A percentile compares a stretch with the other conserved stretches of the same genome.
These are phyloP conservation scores for Platerodrilus igneus DNA, from an alignment of 2,888 invertebrate genomes.

Conservation along the genomic window DNA sequence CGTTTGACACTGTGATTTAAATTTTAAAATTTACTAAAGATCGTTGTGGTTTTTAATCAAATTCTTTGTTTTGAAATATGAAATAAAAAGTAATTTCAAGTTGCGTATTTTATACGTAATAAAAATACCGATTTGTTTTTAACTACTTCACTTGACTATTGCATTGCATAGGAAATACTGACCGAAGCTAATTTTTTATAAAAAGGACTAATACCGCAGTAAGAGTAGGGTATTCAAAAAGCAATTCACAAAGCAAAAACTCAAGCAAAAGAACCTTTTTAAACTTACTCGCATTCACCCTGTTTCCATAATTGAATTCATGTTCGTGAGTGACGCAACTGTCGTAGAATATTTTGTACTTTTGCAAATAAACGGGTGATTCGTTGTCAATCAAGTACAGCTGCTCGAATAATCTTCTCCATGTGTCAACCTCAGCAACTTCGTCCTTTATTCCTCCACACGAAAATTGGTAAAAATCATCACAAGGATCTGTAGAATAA, in stretches of 20 bases:
- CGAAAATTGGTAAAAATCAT: conserved; percentile 37
- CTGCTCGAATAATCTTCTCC: conserved; percentile 22
- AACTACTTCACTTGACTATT: no score
- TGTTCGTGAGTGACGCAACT: conserved; percentile 33
- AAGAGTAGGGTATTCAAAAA: conserved; percentile 1
- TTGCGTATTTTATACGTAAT: no score
- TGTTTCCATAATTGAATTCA: conserved; percentile 28
- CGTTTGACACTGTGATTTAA: no score
- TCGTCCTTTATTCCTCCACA: conserved; percentile 30
- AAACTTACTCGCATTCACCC: conserved; percentile 30
- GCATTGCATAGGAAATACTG: no score
- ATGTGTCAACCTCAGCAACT: conserved; percentile 21
- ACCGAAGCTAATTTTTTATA: no score
- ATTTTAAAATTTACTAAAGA: no score
- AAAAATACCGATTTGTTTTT: no score
- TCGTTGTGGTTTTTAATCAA: no score
- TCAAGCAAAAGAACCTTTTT: no score
- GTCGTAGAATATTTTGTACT: conserved; percentile 31
- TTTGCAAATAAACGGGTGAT: conserved; percentile 14
- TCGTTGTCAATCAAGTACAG: conserved; percentile 20
- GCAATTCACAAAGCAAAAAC: no score
- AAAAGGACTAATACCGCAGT: background rate
- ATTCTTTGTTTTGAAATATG: no score
- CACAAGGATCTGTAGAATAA: conserved; percentile 31
- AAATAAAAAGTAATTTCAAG: no score